Base-by-base conservation (phyloP, 2,888 invertebrate genomes). In the Phalangium opilio region DNA sequence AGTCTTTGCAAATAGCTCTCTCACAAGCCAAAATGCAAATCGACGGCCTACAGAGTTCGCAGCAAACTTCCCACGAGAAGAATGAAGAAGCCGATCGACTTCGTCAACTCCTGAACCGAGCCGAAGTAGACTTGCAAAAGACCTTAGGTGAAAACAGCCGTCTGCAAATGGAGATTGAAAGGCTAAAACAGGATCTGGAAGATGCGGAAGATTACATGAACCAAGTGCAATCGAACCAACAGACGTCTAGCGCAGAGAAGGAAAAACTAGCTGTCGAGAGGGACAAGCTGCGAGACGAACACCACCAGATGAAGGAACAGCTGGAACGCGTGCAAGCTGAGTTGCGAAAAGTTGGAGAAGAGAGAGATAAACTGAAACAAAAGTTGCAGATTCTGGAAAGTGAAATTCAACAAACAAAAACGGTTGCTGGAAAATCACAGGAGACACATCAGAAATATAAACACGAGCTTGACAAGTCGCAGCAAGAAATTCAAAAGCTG, bases 391-490 rank as follows among this genome's bases (percentile, higher is more conserved):
- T 55, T 44, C 47, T 48, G 33, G 27, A 48, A 21, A 44, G 43
- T 12, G 50, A 52, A 38, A 33, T 52, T 19, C 49, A 52, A 42
- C 1, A 78, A 79, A 61, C 63, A 57, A 40, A 52, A 17, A 45
- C 51, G 14, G 50, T 46, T n/a, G 47, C 51, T 21, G 54, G 50
- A 5, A 52, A 50, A 36, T 50, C 56, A 1, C 53, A 55, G 19
- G 56, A 56, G 41, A 47, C 35, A 39, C 57, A 55, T 33, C 52
- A 54, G 41, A 54, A 49, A 39, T 54, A 52, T n/a, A 45, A 50
- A 32, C 54, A 47, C 8, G 57, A 57, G 32, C 40, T 57, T 32
- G 55, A 55, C 33, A 50, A 50, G 39, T 74, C 78, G 39, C 86
- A 55, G 33, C 52, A 50, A 44, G 53, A 56, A 42, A 43, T 56